Percentiles rank a stretch among this genome's conserved stretches.
phyloP scores from a whole-genome alignment of 2,888 invertebrate genomes.

The Harpalus rubripes region DNA sequence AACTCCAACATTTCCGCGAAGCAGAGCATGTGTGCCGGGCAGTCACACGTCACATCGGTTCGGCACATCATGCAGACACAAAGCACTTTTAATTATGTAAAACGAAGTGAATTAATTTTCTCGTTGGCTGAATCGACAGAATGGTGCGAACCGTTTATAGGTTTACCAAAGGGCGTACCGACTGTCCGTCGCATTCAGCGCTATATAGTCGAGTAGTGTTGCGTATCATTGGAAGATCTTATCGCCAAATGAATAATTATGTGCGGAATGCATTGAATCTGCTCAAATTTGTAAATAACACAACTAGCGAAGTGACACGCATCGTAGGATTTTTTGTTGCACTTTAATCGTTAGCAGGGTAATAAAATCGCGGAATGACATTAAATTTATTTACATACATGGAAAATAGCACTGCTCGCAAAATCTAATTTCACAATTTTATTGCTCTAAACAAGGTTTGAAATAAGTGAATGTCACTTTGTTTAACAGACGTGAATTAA shows the following conservation, averaged over 20 bases:
- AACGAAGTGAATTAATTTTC: constrained; percentile 65
- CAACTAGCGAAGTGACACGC: not conserved
- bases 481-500: constrained; percentile 35
- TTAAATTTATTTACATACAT: constrained; percentile 4
- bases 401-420: constrained; percentile 22
- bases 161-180: constrained; percentile 49
- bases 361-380: not conserved
- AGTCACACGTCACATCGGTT: constrained; percentile 35
- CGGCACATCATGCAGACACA: constrained; percentile 55
- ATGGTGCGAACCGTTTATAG: constrained; percentile 62
- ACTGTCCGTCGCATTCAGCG: constrained; percentile 30
- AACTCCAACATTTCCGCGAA: not conserved
- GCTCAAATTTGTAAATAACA: constrained; percentile 41
- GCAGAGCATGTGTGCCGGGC: constrained; percentile 21
- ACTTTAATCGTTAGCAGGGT: not conserved
- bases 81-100: constrained; percentile 66
- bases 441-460: constrained; percentile 25
- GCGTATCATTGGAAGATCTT: constrained; percentile 49
- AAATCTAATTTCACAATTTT: constrained; percentile 45
- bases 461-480: constrained; percentile 34
- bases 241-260: constrained; percentile 26
- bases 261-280: constrained; percentile 20
- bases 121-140: constrained; percentile 62
- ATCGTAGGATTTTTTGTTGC: not conserved
- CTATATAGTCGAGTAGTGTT: constrained; percentile 17